These are phyloP conservation scores for Leptinotarsa juncta DNA, from an alignment of 2,888 invertebrate genomes.

Conservation along the genomic window DNA sequence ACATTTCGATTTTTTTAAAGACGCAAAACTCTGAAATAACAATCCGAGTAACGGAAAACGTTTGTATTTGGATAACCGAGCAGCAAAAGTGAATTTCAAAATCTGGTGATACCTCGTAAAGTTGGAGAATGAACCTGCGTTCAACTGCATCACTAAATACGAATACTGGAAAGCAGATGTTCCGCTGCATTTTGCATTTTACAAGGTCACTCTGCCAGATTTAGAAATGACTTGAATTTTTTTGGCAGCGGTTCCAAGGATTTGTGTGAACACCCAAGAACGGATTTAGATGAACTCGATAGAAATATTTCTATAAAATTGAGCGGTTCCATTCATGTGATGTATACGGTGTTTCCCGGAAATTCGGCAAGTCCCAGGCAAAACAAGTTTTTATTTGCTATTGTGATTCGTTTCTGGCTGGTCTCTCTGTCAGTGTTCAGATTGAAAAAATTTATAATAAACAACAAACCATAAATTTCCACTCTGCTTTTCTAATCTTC, in stretches of 20 bases:
- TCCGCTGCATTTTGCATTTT: slow-evolving; percentile 61
- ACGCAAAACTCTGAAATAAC: too few species aligned
- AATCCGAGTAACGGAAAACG: background rate
- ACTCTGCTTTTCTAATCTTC: too few species aligned
- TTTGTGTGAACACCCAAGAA: slow-evolving; percentile 40
- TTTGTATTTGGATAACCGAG: background rate
- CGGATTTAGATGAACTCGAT: slow-evolving; percentile 37
- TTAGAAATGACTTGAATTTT: slow-evolving; percentile 59
- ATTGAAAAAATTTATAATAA: too few species aligned
- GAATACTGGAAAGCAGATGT: slow-evolving; percentile 54
- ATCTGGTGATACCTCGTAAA: slow-evolving; percentile 3
- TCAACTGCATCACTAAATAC: slow-evolving; percentile 17
- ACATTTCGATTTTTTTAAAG: too few species aligned
- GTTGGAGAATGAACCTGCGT: slow-evolving; percentile 9
- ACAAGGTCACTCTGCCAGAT: slow-evolving; percentile 59
- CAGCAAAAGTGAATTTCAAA: background rate
- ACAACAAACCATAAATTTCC: too few species aligned
- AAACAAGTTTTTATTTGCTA: too few species aligned
- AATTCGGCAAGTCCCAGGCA: background rate
- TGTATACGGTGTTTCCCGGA: background rate
- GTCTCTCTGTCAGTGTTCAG: too few species aligned
- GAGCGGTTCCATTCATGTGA: slow-evolving; percentile 5
- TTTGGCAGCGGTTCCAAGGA: slow-evolving; percentile 62
- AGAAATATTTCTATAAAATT: slow-evolving; percentile 28
- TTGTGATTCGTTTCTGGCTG: too few species aligned